These are phyloP conservation scores for Sarotherodon lohbergeri DNA, from an alignment of 2,113 vertebrate species.

Conservation along the genomic window DNA sequence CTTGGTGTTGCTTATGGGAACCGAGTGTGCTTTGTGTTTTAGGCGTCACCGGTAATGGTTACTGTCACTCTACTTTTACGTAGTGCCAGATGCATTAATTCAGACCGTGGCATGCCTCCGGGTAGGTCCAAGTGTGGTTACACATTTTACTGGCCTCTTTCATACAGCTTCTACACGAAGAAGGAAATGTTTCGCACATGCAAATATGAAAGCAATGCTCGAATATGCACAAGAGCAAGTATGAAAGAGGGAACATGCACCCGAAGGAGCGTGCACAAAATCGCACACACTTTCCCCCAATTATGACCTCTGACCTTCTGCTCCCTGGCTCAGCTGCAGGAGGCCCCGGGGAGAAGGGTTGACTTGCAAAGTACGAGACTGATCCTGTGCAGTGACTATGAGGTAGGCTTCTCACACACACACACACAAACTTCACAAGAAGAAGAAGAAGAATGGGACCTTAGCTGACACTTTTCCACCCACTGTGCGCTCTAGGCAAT, in stretches of 20 bases:
- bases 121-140: constrained; percentile 17
- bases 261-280: background rate
- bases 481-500: background rate
- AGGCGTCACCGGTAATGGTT: constrained; percentile 46
- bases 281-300: constrained; percentile 27
- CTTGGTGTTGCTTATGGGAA: constrained; percentile 9
- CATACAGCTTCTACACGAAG: constrained; percentile 5
- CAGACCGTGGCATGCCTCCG: constrained; percentile 24
- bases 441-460: background rate
- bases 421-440: background rate
- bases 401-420: background rate
- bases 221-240: background rate
- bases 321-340: constrained; percentile 32
- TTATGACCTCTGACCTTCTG: constrained; percentile 53
- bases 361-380: constrained; percentile 14
- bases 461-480: background rate
- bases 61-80: constrained; percentile 60
- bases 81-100: constrained; percentile 36
- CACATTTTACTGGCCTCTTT: constrained; percentile 8
- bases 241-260: background rate
- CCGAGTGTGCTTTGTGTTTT: constrained; percentile 61
- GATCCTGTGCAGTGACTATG: constrained; percentile 44
- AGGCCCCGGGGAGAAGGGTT: constrained; percentile 33
- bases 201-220: constrained; percentile 4
- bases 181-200: constrained; percentile 34